These are phyloP conservation scores for Tragelaphus imberbis DNA, from an alignment of 2,113 vertebrate genomes.

Conservation along the genomic window DNA sequence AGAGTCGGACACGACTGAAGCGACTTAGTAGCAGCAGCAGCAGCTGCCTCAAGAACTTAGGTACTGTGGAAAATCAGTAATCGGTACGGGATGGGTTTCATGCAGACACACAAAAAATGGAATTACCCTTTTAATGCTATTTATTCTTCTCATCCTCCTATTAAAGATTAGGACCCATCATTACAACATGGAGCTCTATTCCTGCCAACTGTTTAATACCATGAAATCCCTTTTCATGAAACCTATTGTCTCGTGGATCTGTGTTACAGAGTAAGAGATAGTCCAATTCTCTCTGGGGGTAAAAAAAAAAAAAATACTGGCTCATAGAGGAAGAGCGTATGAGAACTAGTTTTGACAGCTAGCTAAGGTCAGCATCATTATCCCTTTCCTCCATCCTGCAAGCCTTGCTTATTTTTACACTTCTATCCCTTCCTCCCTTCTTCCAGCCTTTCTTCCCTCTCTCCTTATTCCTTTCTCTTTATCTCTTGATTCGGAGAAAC, in stretches of 20 bases:
- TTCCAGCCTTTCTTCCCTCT: too few species aligned
- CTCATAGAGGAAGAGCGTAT: rapidly evolving
- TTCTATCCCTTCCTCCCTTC: not conserved
- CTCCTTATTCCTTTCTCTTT: not conserved
- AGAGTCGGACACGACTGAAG: not conserved
- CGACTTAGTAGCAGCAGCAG: not conserved
- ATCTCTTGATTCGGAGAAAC: not conserved
- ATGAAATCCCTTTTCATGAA: not conserved
- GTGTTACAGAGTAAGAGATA: too few species aligned
- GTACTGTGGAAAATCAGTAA: too few species aligned
- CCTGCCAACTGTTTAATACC: not conserved
- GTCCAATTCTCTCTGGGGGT: not conserved
- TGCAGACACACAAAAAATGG: not conserved
- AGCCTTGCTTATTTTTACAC: too few species aligned
- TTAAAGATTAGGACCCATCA: not conserved
- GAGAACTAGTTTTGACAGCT: not conserved
- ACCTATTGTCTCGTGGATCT: not conserved
- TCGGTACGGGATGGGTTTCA: not conserved
- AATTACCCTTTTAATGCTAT: not conserved
- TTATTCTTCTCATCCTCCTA: not conserved
- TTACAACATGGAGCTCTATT: not conserved
- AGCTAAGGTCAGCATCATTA: rapidly evolving
- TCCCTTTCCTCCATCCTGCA: too few species aligned
- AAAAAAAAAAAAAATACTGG: not conserved
- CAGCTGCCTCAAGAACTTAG: not conserved